phyloP scores from a whole-genome alignment of 2,888 invertebrate genomes.

The Rosalia funebris region DNA sequence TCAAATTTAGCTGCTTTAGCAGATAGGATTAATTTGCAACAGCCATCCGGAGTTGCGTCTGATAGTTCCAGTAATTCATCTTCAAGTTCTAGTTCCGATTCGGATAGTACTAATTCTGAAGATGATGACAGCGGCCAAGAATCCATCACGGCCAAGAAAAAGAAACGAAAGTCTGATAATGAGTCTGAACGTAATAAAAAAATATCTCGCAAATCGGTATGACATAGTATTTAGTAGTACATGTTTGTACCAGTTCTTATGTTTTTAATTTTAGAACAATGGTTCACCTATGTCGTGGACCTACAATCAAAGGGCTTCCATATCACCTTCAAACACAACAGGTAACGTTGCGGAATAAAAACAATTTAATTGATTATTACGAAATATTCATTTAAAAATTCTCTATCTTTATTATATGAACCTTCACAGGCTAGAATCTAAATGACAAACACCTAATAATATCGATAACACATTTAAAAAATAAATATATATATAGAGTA shows the following conservation, averaged over 20 bases:
- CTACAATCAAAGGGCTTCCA: conserved; percentile 50
- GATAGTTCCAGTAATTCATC: conserved; percentile 94
- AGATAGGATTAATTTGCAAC: conserved; percentile 84
- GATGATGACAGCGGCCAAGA: conserved; percentile 87
- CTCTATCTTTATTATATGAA: neutral
- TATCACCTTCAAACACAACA: conserved; percentile 37
- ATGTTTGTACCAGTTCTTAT: neutral
- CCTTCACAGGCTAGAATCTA: neutral
- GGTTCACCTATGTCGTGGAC: conserved; percentile 41
- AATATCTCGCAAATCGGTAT: conserved; percentile 50
- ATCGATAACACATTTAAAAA: no score
- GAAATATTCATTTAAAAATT: neutral
- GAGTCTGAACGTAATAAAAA: conserved; percentile 59
- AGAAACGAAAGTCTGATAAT: conserved; percentile 70
- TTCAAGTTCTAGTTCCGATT: conserved; percentile 68
- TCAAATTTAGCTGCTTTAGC: conserved; percentile 82
- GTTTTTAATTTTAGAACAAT: conserved; percentile 38
- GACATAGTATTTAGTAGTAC: conserved; percentile 20
- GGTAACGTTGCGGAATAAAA: conserved; percentile 14
- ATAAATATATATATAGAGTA: no score
- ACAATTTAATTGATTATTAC: neutral
- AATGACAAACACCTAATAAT: neutral
- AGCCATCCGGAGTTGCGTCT: conserved; percentile 90
- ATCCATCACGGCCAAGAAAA: conserved; percentile 87
- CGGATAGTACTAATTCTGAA: conserved; percentile 61